phyloP scores from a whole-genome alignment of 2,888 invertebrate genomes.

The Nomada fabriciana region DNA sequence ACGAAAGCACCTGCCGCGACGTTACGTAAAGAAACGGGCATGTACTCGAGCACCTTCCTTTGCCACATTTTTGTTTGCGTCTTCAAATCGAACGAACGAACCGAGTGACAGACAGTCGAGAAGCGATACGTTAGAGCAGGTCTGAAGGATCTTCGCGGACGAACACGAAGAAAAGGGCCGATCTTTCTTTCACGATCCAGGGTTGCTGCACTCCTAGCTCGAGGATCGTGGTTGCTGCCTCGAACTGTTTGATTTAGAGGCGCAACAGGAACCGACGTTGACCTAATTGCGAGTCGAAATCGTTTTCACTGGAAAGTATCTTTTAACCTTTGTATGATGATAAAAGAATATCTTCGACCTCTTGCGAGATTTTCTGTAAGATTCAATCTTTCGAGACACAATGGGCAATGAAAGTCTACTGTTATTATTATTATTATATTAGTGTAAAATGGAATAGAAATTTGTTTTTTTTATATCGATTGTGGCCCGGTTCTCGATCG shows the following conservation, averaged over 20 bases:
- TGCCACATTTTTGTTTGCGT: background rate
- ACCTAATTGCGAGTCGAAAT: conserved; percentile 32
- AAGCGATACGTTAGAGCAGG: background rate
- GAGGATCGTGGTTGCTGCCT: background rate
- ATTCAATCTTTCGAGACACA: background rate
- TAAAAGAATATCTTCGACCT: conserved; percentile 11
- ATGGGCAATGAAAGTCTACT: background rate
- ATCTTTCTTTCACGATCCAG: background rate
- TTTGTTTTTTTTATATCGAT: background rate
- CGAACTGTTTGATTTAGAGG: background rate
- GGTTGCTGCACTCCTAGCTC: background rate
- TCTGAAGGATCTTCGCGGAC: background rate
- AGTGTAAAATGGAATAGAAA: background rate
- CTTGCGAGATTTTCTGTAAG: background rate
- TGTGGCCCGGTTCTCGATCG: conserved; percentile 10
- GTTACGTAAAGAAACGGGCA: conserved; percentile 32
- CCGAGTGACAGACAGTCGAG: background rate
- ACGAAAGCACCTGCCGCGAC: background rate
- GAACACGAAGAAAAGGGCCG: background rate
- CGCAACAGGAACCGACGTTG: conserved; percentile 21
- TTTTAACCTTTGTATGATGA: background rate
- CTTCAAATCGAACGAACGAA: background rate
- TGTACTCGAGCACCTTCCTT: background rate
- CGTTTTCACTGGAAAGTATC: conserved; percentile 4
- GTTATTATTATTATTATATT: no score